Conservation (phyloP, 2,113 vertebrate species). For the Pelecanoides urinatrix region DNA sequence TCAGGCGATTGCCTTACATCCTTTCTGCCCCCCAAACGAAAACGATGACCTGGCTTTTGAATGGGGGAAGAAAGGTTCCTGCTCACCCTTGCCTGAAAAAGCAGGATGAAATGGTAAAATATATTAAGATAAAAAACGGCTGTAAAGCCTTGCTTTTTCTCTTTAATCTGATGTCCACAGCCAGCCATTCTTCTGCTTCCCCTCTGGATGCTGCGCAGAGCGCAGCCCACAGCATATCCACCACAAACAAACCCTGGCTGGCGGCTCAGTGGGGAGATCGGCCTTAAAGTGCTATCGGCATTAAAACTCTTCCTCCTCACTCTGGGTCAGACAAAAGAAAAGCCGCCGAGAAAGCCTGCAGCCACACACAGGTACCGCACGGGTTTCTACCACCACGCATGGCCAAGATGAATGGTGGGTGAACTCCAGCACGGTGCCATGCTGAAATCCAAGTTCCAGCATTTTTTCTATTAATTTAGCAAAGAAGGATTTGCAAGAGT, state of each 20-base stretch:
- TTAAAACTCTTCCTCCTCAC: neutral
- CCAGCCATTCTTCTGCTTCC: neutral
- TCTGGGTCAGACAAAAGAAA: neutral
- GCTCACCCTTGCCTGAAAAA: neutral
- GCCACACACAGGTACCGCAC: neutral
- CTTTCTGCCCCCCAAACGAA: neutral
- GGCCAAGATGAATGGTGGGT: neutral
- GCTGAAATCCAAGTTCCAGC: neutral
- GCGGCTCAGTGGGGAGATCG: neutral
- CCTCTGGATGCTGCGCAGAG: neutral
- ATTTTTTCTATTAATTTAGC: neutral
- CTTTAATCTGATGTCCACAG: neutral
- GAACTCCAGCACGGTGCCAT: fast-evolving
- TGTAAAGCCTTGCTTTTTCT: neutral
- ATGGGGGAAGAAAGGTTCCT: neutral
- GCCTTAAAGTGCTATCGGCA: neutral
- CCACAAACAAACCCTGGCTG: neutral
- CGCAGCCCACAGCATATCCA: neutral
- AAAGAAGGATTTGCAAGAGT: neutral
- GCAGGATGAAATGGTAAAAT: neutral
- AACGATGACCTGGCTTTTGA: neutral
- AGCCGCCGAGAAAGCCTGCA: neutral
- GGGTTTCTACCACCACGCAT: fast-evolving
- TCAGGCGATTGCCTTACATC: neutral
- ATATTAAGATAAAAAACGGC: neutral